Percentiles rank a stretch among this genome's conserved stretches.
Evolutionary conservation across 1,140 invertebrate genomes (phyloP).

Genomic region (Delia radicum): DNA sequence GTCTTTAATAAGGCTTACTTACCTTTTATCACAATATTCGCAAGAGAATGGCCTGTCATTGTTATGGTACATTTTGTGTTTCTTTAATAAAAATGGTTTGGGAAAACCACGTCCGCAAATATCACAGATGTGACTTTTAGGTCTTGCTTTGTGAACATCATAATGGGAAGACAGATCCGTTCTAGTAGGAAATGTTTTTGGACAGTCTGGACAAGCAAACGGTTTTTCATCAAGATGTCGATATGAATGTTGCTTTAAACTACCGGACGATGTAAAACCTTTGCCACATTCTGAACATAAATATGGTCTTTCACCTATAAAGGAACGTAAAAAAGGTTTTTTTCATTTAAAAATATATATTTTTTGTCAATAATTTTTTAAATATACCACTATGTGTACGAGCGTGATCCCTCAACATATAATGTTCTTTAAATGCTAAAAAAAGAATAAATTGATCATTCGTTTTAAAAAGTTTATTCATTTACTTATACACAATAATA

Average conservation of each 20-base stretch:
- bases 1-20: too few relatives aligned
- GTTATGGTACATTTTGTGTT: conserved; percentile 21
- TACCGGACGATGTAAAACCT: conserved; percentile 56
- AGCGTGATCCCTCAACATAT: conserved; percentile 60
- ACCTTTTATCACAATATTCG: conserved; percentile 21
- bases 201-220: conserved; percentile 3
- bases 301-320: conserved; percentile 63
- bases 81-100: neutral
- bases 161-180: conserved; percentile 5
- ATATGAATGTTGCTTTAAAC: conserved; percentile 11
- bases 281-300: conserved; percentile 67
- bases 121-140: conserved; percentile 1
- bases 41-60: conserved; percentile 8
- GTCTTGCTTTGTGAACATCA: neutral
- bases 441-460: neutral
- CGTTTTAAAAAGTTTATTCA: neutral
- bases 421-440: conserved; percentile 57
- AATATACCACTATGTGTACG: conserved; percentile 58
- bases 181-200: neutral
- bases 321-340: neutral
- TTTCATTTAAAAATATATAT: neutral
- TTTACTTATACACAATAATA: neutral
- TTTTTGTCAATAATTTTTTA: neutral
- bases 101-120: neutral
- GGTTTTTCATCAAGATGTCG: neutral